Base-by-base conservation (phyloP, 2,888 invertebrate species). In the Xestia xanthographa region DNA sequence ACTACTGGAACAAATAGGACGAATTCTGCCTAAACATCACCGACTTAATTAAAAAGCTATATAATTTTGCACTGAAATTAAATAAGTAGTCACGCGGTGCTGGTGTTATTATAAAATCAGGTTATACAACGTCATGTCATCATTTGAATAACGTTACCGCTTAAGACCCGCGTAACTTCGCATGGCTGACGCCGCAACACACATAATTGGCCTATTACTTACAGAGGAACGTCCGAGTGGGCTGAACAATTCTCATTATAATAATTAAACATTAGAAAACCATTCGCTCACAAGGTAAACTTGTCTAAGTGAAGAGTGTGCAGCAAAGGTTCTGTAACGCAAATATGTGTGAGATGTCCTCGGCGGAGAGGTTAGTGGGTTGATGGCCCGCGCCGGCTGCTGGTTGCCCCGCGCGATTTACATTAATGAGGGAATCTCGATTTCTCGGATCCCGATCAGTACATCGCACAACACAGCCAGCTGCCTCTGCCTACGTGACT, bases 401-500 rank as follows among this genome's bases (percentile, higher is more conserved):
- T 88, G 89, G 88, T 90, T 88, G 89, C 86, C 63, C 68, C 74
- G 73, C 73, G 91, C 92, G 92, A 94, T 95, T 95, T 95, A 94
- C 94, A 95, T 95, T 95, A 95, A 94, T 92, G 93, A 94, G 93
- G 90, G 91, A 93, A 91, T 93, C 92, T 93, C 92, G 92, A 94
- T 95, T 95, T 95, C 95, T 94, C 93, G 89, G 89, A 87, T 92
- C 92, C 90, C 92, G 90, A 92, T 93, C 90, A 91, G 91, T 91
- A 89, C 90, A 91, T 90, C 90, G 91, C 91, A 90, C 89, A 91
- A 90, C 91, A 91, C 91, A 89, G 85, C 88, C 88, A 83, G 90
- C 91, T 90, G 91, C 92, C 89, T 91, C 91, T 89, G 90, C 90
- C 91, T 93, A 94, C 94, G 92, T 94, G 91, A 91, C 92, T 92